phyloP scores from a whole-genome alignment of 2,888 invertebrate genomes.

The Aleiodes leptofemur region DNA sequence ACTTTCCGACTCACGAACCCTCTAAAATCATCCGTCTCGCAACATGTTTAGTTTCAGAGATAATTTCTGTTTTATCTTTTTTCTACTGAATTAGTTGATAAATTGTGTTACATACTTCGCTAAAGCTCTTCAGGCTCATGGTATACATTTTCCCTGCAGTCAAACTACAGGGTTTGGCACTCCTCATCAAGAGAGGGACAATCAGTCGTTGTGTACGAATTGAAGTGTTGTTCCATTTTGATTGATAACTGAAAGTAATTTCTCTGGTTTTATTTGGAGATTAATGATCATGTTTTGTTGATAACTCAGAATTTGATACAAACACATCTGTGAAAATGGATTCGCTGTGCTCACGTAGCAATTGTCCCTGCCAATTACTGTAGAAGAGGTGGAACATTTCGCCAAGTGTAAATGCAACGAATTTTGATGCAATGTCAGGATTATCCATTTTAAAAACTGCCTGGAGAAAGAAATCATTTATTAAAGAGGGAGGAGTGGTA shows the following conservation, averaged over 20 bases:
- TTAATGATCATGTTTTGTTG: background rate
- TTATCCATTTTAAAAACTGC: conserved; percentile 46
- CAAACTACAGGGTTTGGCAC: conserved; percentile 39
- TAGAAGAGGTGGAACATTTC: conserved; percentile 46
- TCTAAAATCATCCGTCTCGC: too few species aligned
- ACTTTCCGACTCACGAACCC: too few species aligned
- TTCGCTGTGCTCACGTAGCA: conserved; percentile 45
- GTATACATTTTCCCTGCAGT: conserved; percentile 44
- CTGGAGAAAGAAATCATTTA: background rate
- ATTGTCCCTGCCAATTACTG: conserved; percentile 45
- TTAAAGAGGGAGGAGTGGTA: too few species aligned
- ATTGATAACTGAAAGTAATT: conserved; percentile 23
- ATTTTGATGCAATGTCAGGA: conserved; percentile 42
- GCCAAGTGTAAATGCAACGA: conserved; percentile 38
- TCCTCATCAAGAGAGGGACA: conserved; percentile 39
- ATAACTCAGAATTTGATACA: conserved; percentile 13
- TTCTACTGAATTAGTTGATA: background rate
- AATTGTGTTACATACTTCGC: conserved; percentile 22
- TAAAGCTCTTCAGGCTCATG: conserved; percentile 42
- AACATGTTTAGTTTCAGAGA: too few species aligned
- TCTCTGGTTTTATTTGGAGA: background rate
- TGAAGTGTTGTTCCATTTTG: conserved; percentile 41
- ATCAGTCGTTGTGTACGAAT: conserved; percentile 37
- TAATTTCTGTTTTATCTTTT: too few species aligned
- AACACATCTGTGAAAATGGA: conserved; percentile 38